Conservation (phyloP, 2,797 vertebrate genomes). For the Pangasius mekongensis region DNA sequence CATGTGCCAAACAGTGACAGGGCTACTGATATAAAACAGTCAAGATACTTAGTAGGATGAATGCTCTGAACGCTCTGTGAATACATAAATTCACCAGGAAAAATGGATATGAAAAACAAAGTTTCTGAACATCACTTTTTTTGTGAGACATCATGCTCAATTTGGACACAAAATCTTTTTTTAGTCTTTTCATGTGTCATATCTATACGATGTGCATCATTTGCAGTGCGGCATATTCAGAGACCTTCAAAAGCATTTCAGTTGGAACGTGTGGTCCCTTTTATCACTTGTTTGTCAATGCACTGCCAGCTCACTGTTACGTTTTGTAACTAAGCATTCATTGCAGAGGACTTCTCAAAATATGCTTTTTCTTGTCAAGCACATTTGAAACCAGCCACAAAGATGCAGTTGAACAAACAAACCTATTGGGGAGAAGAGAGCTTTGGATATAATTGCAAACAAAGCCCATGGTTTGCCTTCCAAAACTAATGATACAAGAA, state of each 20-base stretch:
- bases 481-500: constrained; percentile 25
- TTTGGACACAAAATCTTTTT: neutral
- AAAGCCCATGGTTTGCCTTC: constrained; percentile 35
- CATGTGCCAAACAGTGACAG: neutral
- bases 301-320: constrained; percentile 40
- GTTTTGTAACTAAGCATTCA: constrained; percentile 50
- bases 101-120: neutral
- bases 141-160: neutral
- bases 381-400: constrained; percentile 42
- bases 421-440: constrained; percentile 31
- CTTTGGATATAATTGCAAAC: constrained; percentile 30
- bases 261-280: constrained; percentile 41
- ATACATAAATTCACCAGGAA: neutral
- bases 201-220: constrained; percentile 18
- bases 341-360: constrained; percentile 37
- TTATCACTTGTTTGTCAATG: constrained; percentile 52
- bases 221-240: neutral
- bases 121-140: neutral
- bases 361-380: constrained; percentile 43
- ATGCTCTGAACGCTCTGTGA: neutral
- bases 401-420: constrained; percentile 48
- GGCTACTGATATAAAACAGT: neutral
- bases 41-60: neutral
- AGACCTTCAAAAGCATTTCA: constrained; percentile 31
- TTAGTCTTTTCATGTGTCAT: neutral